A percentile compares a stretch with the other conserved stretches of the same genome.
Evolutionary conservation across 2,888 invertebrate species (phyloP).

Genomic region (Crocallis elinguaria): DNA sequence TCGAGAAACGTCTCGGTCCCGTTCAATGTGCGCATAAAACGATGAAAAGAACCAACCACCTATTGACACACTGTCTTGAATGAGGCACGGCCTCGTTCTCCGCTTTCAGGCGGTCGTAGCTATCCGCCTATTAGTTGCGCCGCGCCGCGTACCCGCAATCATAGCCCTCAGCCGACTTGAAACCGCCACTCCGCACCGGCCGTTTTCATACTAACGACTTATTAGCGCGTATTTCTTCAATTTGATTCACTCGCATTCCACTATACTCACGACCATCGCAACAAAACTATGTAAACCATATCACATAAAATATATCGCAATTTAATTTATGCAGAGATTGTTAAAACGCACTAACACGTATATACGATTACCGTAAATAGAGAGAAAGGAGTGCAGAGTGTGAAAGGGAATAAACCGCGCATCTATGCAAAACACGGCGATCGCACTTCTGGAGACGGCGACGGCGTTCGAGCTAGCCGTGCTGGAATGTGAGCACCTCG

Average conservation of each 20-base stretch:
- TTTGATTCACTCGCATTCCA: conserved; percentile 21
- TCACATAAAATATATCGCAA: conserved; percentile 62
- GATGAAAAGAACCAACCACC: conserved; percentile 67
- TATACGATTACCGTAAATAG: conserved; percentile 54
- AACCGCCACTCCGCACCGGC: conserved; percentile 34
- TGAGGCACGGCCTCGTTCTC: conserved; percentile 71
- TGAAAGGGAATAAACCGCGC: conserved; percentile 57
- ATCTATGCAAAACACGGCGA: conserved; percentile 83
- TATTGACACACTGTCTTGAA: conserved; percentile 74
- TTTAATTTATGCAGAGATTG: conserved; percentile 41
- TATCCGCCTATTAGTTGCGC: conserved; percentile 55
- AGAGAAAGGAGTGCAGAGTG: conserved; percentile 52
- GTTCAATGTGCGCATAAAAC: conserved; percentile 57
- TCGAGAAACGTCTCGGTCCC: conserved; percentile 53
- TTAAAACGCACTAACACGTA: conserved; percentile 47
- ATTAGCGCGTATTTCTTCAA: conserved; percentile 4
- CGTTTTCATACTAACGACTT: conserved; percentile 21
- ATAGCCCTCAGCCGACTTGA: conserved; percentile 42
- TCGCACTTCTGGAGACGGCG: conserved; percentile 76
- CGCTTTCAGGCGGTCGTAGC: conserved; percentile 62
- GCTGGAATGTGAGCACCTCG: conserved; percentile 80
- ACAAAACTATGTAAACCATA: conserved; percentile 59
- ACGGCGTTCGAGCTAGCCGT: conserved; percentile 76
- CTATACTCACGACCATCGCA: conserved; percentile 32
- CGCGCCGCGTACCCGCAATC: conserved; percentile 43